phyloP scores from a whole-genome alignment of 2,888 invertebrate species.

The Metacarcinus magister region DNA sequence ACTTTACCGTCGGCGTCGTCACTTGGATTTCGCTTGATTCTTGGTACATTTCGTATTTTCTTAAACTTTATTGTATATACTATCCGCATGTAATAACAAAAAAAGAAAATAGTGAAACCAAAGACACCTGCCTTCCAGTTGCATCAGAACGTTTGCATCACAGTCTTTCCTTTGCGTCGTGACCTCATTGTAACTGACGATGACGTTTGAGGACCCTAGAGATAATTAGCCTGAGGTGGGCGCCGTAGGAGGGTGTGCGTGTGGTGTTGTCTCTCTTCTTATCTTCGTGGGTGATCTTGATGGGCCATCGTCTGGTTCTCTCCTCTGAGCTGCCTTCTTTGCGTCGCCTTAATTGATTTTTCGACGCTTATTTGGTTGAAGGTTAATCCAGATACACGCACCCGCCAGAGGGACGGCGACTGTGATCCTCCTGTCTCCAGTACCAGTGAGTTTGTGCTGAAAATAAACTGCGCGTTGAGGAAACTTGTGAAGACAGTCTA shows the following conservation, averaged over 20 bases:
- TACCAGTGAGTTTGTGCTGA: not conserved
- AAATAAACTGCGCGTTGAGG: not conserved
- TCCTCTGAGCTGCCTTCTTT: not conserved
- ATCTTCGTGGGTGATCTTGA: not conserved
- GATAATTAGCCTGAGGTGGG: not conserved
- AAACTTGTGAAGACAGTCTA: not conserved
- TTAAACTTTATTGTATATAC: too few relatives aligned
- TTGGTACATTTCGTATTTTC: not conserved
- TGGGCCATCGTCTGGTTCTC: not conserved
- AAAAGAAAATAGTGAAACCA: too few relatives aligned
- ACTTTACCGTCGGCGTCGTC: too few relatives aligned
- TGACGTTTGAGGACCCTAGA: not conserved
- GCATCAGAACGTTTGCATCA: not conserved
- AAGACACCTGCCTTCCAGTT: too few relatives aligned
- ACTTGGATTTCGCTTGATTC: too few relatives aligned
- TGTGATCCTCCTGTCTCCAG: not conserved
- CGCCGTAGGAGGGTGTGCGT: not conserved
- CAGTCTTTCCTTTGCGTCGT: not conserved
- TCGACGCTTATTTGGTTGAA: not conserved
- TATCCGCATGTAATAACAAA: too few relatives aligned
- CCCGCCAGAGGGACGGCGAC: not conserved
- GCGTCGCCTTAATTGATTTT: not conserved
- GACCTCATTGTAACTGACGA: not conserved
- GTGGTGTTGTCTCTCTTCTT: constrained; percentile 38
- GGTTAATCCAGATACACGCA: not conserved